phyloP scores from a whole-genome alignment of 2,113 vertebrate species.

The Sylvia atricapilla region DNA sequence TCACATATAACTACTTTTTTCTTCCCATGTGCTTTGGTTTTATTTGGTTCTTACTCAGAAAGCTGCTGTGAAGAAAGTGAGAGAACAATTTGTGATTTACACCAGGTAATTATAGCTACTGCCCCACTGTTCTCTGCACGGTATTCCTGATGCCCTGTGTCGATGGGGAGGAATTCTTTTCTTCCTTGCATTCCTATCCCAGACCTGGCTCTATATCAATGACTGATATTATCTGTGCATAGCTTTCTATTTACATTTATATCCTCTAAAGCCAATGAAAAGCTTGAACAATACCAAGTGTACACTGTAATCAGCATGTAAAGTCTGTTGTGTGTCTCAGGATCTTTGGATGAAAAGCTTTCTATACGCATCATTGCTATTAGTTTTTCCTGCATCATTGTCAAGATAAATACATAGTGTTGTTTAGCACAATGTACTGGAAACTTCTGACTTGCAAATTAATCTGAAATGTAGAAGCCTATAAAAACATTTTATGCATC shows the following conservation, averaged over 20 bases:
- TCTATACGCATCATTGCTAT: slow-evolving; percentile 41
- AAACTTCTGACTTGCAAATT: slow-evolving; percentile 60
- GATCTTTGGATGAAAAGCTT: slow-evolving; percentile 53
- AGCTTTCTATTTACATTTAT: background rate
- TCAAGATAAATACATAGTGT: slow-evolving; percentile 57
- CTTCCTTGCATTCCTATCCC: background rate
- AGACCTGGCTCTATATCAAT: background rate
- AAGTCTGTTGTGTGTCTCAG: slow-evolving; percentile 33
- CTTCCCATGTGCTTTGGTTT: background rate
- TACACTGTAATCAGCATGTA: slow-evolving; percentile 40
- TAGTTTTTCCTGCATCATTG: slow-evolving; percentile 61
- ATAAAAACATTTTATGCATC: slow-evolving; percentile 56
- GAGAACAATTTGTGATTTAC: background rate
- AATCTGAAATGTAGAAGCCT: slow-evolving; percentile 51
- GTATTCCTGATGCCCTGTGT: background rate
- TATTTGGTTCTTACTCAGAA: background rate
- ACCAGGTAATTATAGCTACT: background rate
- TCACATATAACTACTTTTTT: background rate
- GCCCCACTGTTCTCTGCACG: background rate
- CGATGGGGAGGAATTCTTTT: background rate
- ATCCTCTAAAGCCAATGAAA: background rate
- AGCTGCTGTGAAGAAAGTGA: background rate
- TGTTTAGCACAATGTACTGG: slow-evolving; percentile 45
- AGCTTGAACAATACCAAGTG: background rate
- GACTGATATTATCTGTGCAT: background rate